Evolutionary conservation across 2,113 vertebrate genomes (phyloP), one percentile per base, ranked within the genome.

Genomic region (Thryonomys swinderianus): DNA sequence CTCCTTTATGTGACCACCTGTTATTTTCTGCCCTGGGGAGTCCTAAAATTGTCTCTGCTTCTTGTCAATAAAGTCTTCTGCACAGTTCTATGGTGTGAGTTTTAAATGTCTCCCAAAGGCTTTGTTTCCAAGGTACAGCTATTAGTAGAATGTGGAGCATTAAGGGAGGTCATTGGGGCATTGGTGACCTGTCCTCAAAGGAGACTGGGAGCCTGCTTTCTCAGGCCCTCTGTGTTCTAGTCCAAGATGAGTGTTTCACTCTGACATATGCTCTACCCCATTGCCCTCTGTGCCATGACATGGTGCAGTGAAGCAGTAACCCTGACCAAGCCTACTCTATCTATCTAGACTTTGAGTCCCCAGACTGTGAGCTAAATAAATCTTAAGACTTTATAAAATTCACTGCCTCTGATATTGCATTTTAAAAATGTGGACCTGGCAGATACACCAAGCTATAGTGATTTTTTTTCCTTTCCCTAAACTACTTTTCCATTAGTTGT

Each of bases 61-160:
- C 67, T 53, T 91, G 32, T 79, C 55, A 96, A 37, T 88, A 83
- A 53, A 78, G 21, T 55, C 34, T 78, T 93, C 83, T 85, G 37
- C 34, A 59, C 37, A 16, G 0, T 67, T 55, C 21, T 67, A n/a
- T 30, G 25, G 32, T 79, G 55, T 67, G 16, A 40, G 67, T 57
- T 59, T 69, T 69, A 55, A 80, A 69, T 80, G 40, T 48, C 40
- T 6, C 34, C 20, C 42, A 42, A 69, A 69, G 45, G 21, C 21
- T 80, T 48, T n/a, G 40, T 48, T 57, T 20, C 32, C 3, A 51
- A 13, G 40, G 32, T 32, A 32, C 7, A 55, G 21, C 17, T 23
- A 11, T 51, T 48, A 40, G 23, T n/a, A 5, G 61, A 30, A 45
- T 12, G 7, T 10, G 53, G 14, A 14, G 8, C 18, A 37, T 37